Evolutionary conservation across 2,797 vertebrate genomes (phyloP), one percentile per base, ranked within the genome.

Genomic region (Acanthopagrus latus): DNA sequence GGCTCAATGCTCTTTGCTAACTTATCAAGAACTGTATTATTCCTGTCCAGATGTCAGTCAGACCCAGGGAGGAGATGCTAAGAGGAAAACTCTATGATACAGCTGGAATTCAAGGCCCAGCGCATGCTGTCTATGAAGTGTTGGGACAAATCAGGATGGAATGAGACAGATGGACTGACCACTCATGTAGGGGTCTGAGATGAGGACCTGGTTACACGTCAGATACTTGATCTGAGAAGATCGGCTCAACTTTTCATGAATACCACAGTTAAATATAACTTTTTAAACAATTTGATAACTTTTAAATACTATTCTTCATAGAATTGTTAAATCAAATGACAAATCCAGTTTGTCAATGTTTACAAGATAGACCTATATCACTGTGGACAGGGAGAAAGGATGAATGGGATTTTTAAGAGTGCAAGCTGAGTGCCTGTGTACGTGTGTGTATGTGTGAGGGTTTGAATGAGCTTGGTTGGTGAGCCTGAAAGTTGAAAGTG

Each of bases 51-150:
- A 99, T 97, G 96, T 97, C 95, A 95, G 91, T 96, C 97, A 98
- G 95, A 97, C 95, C 94, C 98, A 98, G 95, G 97, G 96, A 89
- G 97, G 97, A 91, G 98, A 99, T 60, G 85, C 96, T 65, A 97
- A 97, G 89, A 96, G 97, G 95, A 99, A 99, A 96, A 94, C 94
- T 71, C 96, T 97, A 93, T 99, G 96, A 99, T 95, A 89, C 91
- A 82, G 88, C 90, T 21, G 47, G 80, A 83, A 20, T 47, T 23
- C 56, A 16, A 5, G 63, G 3, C 66, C 51, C 62, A 16, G 65
- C 11, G 1, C 62, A 62, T 5, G 48, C 48, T 20, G 60, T 63
- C 56, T 10, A 17, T 9, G 76, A 51, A 7, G 21, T n/a, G 38
- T 59, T 25, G 52, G 76, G 77, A 81, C 60, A 57, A 78, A 80